Base-by-base conservation (phyloP, 2,113 vertebrate genomes). In the Tetrao urogallus region DNA sequence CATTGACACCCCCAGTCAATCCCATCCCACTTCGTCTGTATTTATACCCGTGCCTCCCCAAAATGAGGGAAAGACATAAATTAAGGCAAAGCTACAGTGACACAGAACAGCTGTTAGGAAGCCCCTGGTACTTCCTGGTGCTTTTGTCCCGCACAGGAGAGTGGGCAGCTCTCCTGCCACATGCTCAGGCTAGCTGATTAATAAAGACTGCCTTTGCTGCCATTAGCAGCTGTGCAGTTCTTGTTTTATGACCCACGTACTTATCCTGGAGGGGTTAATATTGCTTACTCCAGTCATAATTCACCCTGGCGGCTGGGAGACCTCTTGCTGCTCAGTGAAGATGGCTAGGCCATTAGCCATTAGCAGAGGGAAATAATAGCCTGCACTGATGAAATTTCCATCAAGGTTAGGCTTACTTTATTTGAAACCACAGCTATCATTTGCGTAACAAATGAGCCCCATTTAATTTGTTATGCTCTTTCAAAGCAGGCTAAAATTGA, bases 231-330 rank as follows among this genome's bases (percentile, higher is more conserved):
- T 97, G 82, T 81, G 69, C 84, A 80, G 82, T 67, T 96, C 90
- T 64, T 94, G 61, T 64, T 96, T 93, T 94, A 96, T 82, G 96
- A 94, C 94, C 89, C 81, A 43, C 2, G 1, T 91, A 72, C 86
- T 96, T 96, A 85, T 95, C 96, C 96, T 63, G 71, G 78, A 93
- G 69, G 89, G 94, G 96, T 97, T 97, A 96, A 96, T 94, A 85
- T 96, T 96, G 97, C 95, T 97, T 96, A 96, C 82, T 94, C 93
- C 48, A 88, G 78, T 92, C 93, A 96, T 97, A 97, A 97, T 94
- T 97, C 95, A 97, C 73, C 71, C 92, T 88, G 86, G 90, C 96
- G 95, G 90, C 92, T 95, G 78, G 82, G 82, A 95, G 86, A 96
- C 97, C 96, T 96, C 89, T 91, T 93, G 91, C 94, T 97, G 93